phyloP scores from a whole-genome alignment of 2,888 invertebrate species.

The Ophioninae sp. region DNA sequence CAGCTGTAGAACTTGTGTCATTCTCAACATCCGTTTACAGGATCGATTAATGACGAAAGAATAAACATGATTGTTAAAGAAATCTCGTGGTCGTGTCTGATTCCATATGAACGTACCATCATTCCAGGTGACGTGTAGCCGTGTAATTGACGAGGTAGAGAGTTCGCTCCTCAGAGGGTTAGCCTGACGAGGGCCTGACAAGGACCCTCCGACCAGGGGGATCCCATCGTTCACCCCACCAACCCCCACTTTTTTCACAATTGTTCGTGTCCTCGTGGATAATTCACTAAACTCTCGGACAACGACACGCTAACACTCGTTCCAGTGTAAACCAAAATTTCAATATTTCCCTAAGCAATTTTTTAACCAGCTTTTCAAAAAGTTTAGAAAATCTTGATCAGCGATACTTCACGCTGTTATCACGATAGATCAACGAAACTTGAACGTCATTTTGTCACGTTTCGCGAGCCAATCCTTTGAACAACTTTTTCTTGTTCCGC shows the following conservation, averaged over 20 bases:
- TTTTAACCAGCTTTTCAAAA: not conserved
- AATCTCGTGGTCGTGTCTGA: not conserved
- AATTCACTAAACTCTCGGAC: constrained; percentile 28
- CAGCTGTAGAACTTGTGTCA: not conserved
- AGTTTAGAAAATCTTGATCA: not conserved
- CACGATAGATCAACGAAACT: constrained; percentile 67
- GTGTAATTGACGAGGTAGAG: constrained; percentile 66
- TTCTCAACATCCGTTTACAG: not conserved
- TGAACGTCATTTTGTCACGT: constrained; percentile 69
- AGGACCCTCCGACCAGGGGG: constrained; percentile 71
- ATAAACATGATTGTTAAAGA: not conserved
- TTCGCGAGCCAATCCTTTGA: constrained; percentile 10
- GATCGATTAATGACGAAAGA: not conserved
- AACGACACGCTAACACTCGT: not conserved
- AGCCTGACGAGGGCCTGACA: constrained; percentile 70
- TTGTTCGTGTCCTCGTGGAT: constrained; percentile 36
- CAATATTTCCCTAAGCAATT: not conserved
- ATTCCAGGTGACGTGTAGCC: constrained; percentile 75
- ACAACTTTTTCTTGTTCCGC: not conserved
- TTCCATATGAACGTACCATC: constrained; percentile 75
- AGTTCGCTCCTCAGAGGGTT: constrained; percentile 73
- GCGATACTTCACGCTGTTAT: not conserved
- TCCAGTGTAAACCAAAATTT: not conserved
- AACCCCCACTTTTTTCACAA: constrained; percentile 49
- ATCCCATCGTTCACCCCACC: constrained; percentile 74